A percentile compares a stretch with the other conserved stretches of the same genome.
Evolutionary conservation across 2,113 vertebrate species (phyloP).

Genomic region (Axis porcinus): DNA sequence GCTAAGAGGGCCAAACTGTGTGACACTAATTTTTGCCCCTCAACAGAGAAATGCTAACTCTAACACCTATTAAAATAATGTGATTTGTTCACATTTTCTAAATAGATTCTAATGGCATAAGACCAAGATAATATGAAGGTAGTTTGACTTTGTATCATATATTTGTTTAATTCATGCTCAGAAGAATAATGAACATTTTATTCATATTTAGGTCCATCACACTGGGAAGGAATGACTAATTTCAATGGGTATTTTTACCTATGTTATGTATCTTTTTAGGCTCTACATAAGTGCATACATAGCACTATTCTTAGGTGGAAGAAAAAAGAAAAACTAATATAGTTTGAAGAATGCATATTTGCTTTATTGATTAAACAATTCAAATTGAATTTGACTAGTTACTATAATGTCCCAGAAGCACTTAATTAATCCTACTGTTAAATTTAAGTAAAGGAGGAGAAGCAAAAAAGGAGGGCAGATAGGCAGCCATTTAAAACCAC

Average conservation of each 20-base stretch:
- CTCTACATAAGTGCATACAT: not conserved
- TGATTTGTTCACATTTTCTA: not conserved
- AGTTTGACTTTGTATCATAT: not conserved
- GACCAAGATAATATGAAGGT: not conserved
- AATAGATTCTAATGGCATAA: not conserved
- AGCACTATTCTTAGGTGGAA: not conserved
- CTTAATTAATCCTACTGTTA: not conserved
- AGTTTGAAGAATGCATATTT: conserved; percentile 34
- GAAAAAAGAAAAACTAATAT: conserved; percentile 21
- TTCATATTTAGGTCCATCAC: not conserved
- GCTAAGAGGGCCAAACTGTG: not conserved
- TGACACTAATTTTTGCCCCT: not conserved
- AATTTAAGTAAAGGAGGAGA: not conserved
- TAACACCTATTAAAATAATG: not conserved
- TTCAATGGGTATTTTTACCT: not conserved
- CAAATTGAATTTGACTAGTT: conserved; percentile 18
- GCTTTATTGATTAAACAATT: conserved; percentile 61
- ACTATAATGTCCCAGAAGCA: not conserved
- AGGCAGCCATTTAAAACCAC: not conserved
- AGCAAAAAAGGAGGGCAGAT: not conserved
- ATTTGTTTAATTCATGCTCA: not conserved
- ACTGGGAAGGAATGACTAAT: not conserved
- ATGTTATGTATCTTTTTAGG: not conserved
- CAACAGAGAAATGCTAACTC: not conserved
- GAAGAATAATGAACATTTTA: not conserved